Evolutionary conservation across 2,797 vertebrate genomes (phyloP), one percentile per base, ranked within the genome.

Genomic region (Paedocypris micromegethes): DNA sequence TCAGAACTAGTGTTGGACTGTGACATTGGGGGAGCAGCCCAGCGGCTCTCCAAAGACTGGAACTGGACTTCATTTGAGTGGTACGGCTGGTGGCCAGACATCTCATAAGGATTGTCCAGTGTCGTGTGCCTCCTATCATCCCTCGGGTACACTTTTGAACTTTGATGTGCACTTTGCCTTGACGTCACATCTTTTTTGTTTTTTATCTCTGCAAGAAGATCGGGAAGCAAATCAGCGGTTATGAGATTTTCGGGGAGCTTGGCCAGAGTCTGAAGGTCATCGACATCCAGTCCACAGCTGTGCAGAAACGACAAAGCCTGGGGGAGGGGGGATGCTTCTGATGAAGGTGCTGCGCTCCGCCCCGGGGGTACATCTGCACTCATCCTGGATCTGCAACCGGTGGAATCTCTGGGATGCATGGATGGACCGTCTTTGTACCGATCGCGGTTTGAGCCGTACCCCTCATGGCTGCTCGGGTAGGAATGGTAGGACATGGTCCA

Each of bases 241-340:
- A 90, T 82, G 58, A 85, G 75, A 39, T 88, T 82, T 64, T 88
- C 89, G 0, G 89, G 88, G 6, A 90, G 77, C 64, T 87, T 70
- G 1, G 87, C 86, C 3, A 90, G 81, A 9, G 84, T 68, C n/a
- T 85, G 75, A 68, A 89, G 76, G 54, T 90, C 88, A 0, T 58
- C 60, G 5, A 85, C 75, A 9, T 89, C 85, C 66, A 89, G 79
- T 5, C 88, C 89, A 37, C 84, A 88, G 78, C 87, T 89, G 68
- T 55, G 83, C 54, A 91, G 80, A 81, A 91, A 79, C 75, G 72
- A 75, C 40, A 84, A 63, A 42, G 82, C 83, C 0, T 70, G 53
- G 6, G 75, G 39, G 9, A 54, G 45, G 23, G 47, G 45, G 3
- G 59, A 3, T 6, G n/a, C 23, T 7, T 64, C 41, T 45, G 60